phyloP scores from a whole-genome alignment of 2,113 vertebrate species.

The Chaetodon auriga region DNA sequence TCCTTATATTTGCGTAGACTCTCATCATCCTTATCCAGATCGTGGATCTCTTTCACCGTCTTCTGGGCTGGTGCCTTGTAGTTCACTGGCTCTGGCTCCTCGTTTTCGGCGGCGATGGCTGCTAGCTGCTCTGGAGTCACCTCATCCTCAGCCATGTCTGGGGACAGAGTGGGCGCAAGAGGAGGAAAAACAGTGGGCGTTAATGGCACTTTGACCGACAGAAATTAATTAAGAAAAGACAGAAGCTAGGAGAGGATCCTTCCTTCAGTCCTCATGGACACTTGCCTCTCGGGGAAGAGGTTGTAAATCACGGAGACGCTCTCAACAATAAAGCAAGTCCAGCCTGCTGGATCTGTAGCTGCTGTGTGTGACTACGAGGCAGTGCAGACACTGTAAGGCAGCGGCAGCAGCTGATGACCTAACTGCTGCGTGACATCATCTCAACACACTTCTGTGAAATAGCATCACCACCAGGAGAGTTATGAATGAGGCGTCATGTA shows the following conservation, averaged over 20 bases:
- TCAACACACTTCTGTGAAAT: slow-evolving; percentile 46
- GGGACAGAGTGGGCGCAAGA: background rate
- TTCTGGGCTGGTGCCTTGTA: slow-evolving; percentile 94
- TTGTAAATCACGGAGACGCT: slow-evolving; percentile 9
- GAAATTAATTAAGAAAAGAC: background rate
- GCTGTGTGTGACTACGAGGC: background rate
- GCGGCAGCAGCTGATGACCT: slow-evolving; percentile 31
- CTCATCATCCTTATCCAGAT: slow-evolving; percentile 94
- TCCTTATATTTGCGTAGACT: slow-evolving; percentile 97
- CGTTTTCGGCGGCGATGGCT: slow-evolving; percentile 93
- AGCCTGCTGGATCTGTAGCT: background rate
- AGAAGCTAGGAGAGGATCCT: background rate
- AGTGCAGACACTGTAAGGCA: background rate
- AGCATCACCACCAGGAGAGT: slow-evolving; percentile 4
- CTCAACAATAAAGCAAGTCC: background rate
- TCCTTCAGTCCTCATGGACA: background rate
- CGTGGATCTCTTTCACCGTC: slow-evolving; percentile 93
- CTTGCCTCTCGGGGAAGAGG: slow-evolving; percentile 6
- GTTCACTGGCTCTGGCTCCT: slow-evolving; percentile 89
- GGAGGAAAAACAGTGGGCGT: background rate
- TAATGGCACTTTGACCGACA: background rate
- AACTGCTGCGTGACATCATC: slow-evolving; percentile 45
- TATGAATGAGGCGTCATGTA: slow-evolving; percentile 8
- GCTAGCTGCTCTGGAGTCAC: slow-evolving; percentile 93
- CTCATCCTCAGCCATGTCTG: slow-evolving; percentile 94